Conservation (phyloP, 2,888 invertebrate species). For the Myopa tessellatipennis region DNA sequence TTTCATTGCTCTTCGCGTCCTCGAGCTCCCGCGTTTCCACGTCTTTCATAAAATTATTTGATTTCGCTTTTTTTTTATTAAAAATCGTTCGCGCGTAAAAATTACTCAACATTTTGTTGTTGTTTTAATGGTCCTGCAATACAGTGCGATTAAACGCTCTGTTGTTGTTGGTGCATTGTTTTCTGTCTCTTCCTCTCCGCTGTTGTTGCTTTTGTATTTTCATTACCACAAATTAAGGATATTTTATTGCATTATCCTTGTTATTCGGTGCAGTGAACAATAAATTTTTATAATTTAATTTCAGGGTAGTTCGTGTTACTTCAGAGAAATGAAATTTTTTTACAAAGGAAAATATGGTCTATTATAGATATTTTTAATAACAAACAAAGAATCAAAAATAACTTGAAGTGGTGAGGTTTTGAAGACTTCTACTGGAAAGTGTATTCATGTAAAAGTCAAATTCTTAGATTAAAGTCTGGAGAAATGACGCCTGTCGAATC, state of each 20-base stretch:
- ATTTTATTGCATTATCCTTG: constrained; percentile 35
- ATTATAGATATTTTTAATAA: no score
- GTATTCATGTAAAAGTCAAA: no score
- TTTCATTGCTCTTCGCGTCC: constrained; percentile 1
- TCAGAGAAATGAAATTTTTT: no score
- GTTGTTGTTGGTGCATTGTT: background rate
- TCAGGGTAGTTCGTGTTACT: no score
- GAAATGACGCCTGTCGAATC: no score
- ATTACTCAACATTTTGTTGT: constrained; percentile 23
- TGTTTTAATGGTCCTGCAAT: constrained; percentile 27
- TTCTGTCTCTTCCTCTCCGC: background rate
- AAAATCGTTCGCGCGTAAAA: constrained; percentile 52
- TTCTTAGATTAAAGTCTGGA: no score
- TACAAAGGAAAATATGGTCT: no score
- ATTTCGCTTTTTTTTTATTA: constrained; percentile 47
- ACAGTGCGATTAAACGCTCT: background rate
- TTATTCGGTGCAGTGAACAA: constrained; percentile 22
- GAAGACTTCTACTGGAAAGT: no score
- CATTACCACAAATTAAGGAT: constrained; percentile 28
- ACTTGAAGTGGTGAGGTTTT: no score
- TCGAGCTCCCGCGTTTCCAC: no score
- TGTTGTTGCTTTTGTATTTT: constrained; percentile 2
- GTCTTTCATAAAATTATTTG: constrained; percentile 2
- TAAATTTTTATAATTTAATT: constrained; percentile 1
- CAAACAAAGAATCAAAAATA: no score